phyloP scores from a whole-genome alignment of 2,797 vertebrate species.

The Kryptolebias ocellatus region DNA sequence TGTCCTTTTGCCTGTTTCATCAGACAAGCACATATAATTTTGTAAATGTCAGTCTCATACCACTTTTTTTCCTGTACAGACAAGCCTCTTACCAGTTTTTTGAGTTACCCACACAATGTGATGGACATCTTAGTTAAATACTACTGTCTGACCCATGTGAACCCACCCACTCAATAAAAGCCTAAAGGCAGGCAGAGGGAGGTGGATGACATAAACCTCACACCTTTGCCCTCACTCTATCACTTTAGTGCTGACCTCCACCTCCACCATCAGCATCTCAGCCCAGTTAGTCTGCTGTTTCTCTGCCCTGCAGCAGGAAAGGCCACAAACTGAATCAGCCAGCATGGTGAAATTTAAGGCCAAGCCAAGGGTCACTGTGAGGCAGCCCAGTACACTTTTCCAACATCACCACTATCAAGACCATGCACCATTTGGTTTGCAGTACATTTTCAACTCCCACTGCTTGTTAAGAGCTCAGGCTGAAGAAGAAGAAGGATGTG shows the following conservation, averaged over 20 bases:
- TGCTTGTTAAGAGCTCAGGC: conserved; percentile 9
- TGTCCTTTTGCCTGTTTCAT: not conserved
- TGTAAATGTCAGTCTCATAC: not conserved
- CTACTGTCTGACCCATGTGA: conserved; percentile 31
- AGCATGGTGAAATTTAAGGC: conserved; percentile 84
- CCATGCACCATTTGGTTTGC: conserved; percentile 30
- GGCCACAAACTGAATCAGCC: conserved; percentile 86
- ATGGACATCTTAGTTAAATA: conserved; percentile 23
- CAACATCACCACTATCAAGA: conserved; percentile 43
- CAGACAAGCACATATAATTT: not conserved
- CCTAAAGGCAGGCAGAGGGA: conserved; percentile 87
- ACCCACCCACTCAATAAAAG: conserved; percentile 53
- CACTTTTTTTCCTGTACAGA: conserved; percentile 9
- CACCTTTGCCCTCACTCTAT: conserved; percentile 50
- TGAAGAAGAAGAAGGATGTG: conserved; percentile 1
- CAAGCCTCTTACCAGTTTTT: conserved; percentile 15
- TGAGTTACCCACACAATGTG: conserved; percentile 7
- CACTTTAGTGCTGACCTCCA: conserved; percentile 78
- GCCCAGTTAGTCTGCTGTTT: conserved; percentile 76
- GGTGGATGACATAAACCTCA: conserved; percentile 77
- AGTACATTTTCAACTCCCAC: conserved; percentile 27
- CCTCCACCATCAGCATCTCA: conserved; percentile 85
- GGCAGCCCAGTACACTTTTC: conserved; percentile 73
- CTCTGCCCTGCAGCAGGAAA: conserved; percentile 81
- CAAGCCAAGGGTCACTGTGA: conserved; percentile 85